Conservation (phyloP, 2,888 invertebrate species). For the Molanna angustata region DNA sequence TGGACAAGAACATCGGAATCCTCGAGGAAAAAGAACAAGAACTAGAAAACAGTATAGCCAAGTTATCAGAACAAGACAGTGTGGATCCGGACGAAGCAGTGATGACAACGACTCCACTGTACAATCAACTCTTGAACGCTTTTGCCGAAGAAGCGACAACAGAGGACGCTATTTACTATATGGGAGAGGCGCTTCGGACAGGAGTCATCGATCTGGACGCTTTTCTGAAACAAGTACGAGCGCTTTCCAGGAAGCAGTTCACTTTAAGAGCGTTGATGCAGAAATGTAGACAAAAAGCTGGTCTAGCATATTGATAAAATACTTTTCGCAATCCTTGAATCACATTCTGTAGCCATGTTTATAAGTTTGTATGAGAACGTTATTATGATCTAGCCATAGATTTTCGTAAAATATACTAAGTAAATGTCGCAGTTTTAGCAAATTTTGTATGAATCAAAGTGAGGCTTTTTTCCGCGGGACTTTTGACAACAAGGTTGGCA, state of each 20-base stretch:
- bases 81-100: slow-evolving; percentile 96
- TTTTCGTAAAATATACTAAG: no score
- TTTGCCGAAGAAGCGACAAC: slow-evolving; percentile 97
- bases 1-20: slow-evolving; percentile 80
- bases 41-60: slow-evolving; percentile 74
- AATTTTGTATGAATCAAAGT: no score
- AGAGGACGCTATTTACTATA: slow-evolving; percentile 97
- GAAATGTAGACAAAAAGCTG: slow-evolving; percentile 94
- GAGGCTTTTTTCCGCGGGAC: no score
- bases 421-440: no score
- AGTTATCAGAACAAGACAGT: slow-evolving; percentile 73
- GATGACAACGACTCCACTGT: slow-evolving; percentile 92
- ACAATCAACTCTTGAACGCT: slow-evolving; percentile 91
- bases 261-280: slow-evolving; percentile 94
- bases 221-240: slow-evolving; percentile 94
- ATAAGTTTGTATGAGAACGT: no score
- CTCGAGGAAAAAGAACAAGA: slow-evolving; percentile 87
- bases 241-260: slow-evolving; percentile 93
- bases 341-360: no score
- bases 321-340: no score
- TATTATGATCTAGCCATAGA: no score
- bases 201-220: slow-evolving; percentile 94
- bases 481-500: no score
- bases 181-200: slow-evolving; percentile 91
- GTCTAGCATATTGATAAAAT: slow-evolving; percentile 68